Percentiles rank a stretch among this genome's conserved stretches.
Evolutionary conservation across 1,140 invertebrate genomes (phyloP).

Genomic region (Drosophila tani): DNA sequence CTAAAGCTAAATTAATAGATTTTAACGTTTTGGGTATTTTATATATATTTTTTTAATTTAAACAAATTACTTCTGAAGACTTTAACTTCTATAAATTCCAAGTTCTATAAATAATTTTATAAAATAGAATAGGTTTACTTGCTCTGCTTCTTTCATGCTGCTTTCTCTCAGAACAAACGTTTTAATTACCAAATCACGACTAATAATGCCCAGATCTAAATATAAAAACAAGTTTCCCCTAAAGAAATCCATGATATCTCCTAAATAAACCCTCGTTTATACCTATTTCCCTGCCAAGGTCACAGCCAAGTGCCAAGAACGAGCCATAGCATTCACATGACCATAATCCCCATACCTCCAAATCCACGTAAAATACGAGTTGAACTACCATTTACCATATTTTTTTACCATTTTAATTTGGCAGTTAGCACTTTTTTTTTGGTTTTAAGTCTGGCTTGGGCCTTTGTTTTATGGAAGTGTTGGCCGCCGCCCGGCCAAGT

Average conservation of each 20-base stretch:
- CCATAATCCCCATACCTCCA: constrained; percentile 2
- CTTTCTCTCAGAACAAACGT: background rate
- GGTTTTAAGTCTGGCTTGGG: constrained; percentile 4
- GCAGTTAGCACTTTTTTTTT: constrained; percentile 32
- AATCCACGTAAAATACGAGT: constrained; percentile 7
- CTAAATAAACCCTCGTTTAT: background rate
- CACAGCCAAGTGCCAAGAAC: constrained; percentile 13
- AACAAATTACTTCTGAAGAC: no score
- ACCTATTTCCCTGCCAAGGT: constrained; percentile 4
- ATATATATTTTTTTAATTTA: no score
- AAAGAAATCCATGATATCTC: background rate
- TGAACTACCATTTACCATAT: constrained; percentile 1
- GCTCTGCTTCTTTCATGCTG: background rate
- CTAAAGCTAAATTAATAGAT: no score
- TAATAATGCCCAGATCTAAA: background rate
- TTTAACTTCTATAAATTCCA: no score
- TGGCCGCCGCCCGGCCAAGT: constrained; percentile 17
- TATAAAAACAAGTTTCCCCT: no score
- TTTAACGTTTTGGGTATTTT: no score
- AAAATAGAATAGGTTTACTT: background rate
- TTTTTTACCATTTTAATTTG: constrained; percentile 25
- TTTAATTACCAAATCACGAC: constrained; percentile 1
- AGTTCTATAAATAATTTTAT: no score
- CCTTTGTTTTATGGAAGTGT: constrained; percentile 17
- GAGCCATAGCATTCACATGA: constrained; percentile 16